Evolutionary conservation across 2,888 invertebrate species (phyloP).

Genomic region (Quadroppia sp.): DNA sequence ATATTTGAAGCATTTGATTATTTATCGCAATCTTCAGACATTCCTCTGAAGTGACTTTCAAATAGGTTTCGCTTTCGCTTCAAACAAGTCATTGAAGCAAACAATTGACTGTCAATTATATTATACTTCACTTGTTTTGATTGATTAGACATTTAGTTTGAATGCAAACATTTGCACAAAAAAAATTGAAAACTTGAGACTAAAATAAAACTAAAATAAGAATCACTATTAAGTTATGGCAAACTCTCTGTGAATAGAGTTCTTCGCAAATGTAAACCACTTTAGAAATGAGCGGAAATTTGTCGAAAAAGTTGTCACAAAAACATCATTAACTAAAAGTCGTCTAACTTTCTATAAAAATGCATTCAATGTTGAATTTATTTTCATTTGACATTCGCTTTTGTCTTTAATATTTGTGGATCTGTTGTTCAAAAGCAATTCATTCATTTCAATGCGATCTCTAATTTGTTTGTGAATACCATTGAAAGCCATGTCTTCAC

Average conservation of each 20-base stretch:
- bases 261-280: too few relatives aligned
- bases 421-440: neutral
- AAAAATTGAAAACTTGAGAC: neutral
- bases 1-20: too few relatives aligned
- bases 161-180: neutral
- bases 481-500: neutral
- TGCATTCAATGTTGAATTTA: neutral
- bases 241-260: neutral
- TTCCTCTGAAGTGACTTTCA: too few relatives aligned
- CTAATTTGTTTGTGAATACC: neutral
- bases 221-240: neutral
- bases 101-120: too few relatives aligned
- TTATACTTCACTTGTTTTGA: too few relatives aligned
- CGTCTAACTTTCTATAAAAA: neutral
- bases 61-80: too few relatives aligned
- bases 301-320: neutral
- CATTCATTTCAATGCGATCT: neutral
- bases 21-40: too few relatives aligned
- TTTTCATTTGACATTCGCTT: neutral
- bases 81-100: too few relatives aligned
- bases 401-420: neutral
- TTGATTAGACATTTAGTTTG: too few relatives aligned
- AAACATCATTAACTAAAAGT: neutral
- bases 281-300: neutral
- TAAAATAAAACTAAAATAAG: too few relatives aligned